Evolutionary conservation across 2,113 vertebrate species (phyloP), one percentile per base, ranked within the genome.

Genomic region (Burhinus bistriatus): DNA sequence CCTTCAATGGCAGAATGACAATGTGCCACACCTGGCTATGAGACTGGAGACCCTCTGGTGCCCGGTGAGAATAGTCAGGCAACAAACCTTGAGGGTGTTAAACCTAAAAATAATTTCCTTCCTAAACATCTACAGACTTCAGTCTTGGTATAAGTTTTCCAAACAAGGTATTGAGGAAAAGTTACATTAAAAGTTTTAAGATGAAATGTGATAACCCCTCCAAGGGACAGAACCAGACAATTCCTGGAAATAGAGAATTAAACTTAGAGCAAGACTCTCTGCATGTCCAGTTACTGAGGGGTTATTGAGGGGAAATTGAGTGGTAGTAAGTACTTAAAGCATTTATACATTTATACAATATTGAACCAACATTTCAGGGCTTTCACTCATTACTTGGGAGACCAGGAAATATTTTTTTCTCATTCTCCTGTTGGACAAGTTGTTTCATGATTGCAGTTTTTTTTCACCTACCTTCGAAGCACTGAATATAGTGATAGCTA

Each of bases 21-120:
- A 20, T 4, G 20, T 22, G 22, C 47, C 45, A 78, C 1, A 4
- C 3, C 14, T 77, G 16, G 2, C 17, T 79, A 2, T 0, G 7
- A 80, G 59, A 26, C 34, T 15, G 25, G 59, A 87, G 16, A 52
- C 3, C 11, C 21, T 30, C 34, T 2, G 4, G 15, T 30, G 18
- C 25, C 25, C 30, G n/a, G 20, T 59, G 27, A 73, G 25, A 71
- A 55, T 0, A 81, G 25, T 38, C 15, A 83, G 32, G 62, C 19
- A 83, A 82, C 95, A 79, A 77, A 30, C 5, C 6, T 40, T 23
- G 9, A 59, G 44, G 17, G 8, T 55, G 20, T 68, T 64, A 83
- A 83, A 47, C 12, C 4, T 42, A 34, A 66, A 71, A 58, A 58
- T 51, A 16, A 23, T 11, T 44, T 87, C 11, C 26, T 82, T 87